Conservation (phyloP, 64 coral and sea anemone species). For the Astreopora myriophthalma region DNA sequence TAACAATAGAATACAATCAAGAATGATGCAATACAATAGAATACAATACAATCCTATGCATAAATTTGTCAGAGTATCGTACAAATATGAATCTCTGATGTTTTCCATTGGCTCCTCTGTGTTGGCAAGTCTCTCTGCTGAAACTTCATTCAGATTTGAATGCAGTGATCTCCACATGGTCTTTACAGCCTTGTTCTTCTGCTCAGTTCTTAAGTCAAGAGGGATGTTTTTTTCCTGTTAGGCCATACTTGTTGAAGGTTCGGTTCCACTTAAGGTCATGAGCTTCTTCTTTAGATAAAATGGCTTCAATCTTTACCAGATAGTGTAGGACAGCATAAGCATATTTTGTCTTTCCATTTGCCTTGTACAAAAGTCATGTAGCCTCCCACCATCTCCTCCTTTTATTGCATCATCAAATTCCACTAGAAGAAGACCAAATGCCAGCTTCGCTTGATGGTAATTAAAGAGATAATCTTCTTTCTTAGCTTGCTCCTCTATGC, state of each 20-base stretch:
- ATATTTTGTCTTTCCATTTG: constrained; percentile 36
- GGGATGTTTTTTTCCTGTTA: constrained; percentile 34
- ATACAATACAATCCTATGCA: too few species aligned
- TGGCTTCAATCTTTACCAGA: neutral
- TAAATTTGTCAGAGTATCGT: too few species aligned
- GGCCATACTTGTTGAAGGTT: constrained; percentile 17
- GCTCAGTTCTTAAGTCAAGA: constrained; percentile 46
- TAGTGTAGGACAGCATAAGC: constrained; percentile 50
- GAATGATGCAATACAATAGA: too few species aligned
- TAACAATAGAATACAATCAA: too few species aligned
- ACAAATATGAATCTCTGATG: too few species aligned
- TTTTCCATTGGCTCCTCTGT: too few species aligned
- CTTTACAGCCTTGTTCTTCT: constrained; percentile 33
- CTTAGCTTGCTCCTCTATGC: neutral
- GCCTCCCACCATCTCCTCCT: constrained; percentile 49
- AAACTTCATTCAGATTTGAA: constrained; percentile 19
- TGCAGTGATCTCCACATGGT: constrained; percentile 42
- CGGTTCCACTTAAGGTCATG: constrained; percentile 20
- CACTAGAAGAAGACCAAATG: constrained; percentile 27
- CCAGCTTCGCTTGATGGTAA: constrained; percentile 24
- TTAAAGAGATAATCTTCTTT: constrained; percentile 45
- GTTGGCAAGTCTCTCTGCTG: too few species aligned
- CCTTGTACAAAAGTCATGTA: constrained; percentile 50
- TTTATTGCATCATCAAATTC: constrained; percentile 41
- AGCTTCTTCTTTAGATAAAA: neutral